Evolutionary conservation across 2,113 vertebrate genomes (phyloP).

Genomic region (Erythrolamprus reginae): DNA sequence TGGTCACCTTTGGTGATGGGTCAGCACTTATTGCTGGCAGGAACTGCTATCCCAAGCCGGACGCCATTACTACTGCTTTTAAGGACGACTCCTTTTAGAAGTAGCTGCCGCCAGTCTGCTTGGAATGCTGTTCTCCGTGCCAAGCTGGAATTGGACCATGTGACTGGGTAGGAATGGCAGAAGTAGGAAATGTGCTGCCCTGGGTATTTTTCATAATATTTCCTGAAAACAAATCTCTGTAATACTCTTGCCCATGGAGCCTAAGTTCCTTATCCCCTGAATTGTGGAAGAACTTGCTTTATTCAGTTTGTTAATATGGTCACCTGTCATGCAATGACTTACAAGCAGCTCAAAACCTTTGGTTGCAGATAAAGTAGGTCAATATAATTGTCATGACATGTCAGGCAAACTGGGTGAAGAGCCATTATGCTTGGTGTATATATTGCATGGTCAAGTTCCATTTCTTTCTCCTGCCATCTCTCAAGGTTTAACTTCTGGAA

Average conservation of each 20-base stretch:
- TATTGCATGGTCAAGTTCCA: background rate
- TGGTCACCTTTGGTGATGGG: constrained; percentile 8
- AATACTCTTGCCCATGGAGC: background rate
- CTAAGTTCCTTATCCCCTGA: background rate
- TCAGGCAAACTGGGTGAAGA: background rate
- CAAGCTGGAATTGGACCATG: background rate
- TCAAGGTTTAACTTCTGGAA: background rate
- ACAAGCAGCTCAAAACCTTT: background rate
- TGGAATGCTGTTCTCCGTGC: background rate
- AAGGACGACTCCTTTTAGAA: background rate
- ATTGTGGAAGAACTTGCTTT: background rate
- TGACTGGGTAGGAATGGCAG: background rate
- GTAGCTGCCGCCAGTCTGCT: background rate
- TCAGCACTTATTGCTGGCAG: background rate
- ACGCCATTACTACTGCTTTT: background rate
- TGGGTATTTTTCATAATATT: background rate
- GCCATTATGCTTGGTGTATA: background rate
- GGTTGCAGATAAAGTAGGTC: background rate
- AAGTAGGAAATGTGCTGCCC: background rate
- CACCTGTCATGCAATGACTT: background rate
- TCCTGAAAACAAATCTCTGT: background rate
- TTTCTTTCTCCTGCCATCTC: background rate
- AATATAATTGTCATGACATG: background rate
- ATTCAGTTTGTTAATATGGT: background rate
- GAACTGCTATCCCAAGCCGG: background rate